Evolutionary conservation across 2,797 vertebrate genomes (phyloP).

Genomic region (Buphagus erythrorhynchus): DNA sequence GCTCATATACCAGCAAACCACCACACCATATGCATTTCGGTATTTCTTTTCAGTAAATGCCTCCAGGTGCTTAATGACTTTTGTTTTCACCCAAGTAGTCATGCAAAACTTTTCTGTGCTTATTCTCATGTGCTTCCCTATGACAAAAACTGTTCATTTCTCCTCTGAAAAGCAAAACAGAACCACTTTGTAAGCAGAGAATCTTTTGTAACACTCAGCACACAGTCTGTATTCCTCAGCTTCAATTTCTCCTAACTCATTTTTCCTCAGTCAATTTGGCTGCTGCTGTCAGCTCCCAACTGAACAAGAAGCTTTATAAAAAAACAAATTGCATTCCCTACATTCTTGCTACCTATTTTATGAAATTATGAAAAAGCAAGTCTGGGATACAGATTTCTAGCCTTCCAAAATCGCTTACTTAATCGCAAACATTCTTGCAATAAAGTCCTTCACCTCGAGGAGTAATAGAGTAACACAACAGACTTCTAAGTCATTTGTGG

Average conservation of each 20-base stretch:
- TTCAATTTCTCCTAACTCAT: slow-evolving; percentile 13
- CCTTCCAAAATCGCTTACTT: neutral
- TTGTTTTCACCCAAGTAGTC: neutral
- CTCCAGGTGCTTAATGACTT: slow-evolving; percentile 26
- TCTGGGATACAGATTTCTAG: neutral
- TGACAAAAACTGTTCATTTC: neutral
- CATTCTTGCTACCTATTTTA: neutral
- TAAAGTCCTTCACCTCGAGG: neutral
- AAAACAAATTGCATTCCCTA: slow-evolving; percentile 12
- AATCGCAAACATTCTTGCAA: neutral
- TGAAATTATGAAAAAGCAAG: slow-evolving; percentile 33
- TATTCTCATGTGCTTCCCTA: slow-evolving; percentile 3
- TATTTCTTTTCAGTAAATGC: neutral
- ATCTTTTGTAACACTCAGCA: neutral
- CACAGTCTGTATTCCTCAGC: neutral
- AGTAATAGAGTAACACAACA: neutral
- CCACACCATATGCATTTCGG: neutral
- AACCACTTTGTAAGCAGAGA: neutral
- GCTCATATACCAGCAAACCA: neutral
- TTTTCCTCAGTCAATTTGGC: slow-evolving; percentile 39
- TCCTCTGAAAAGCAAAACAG: neutral
- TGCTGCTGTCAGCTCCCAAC: slow-evolving; percentile 13
- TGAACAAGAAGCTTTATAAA: neutral
- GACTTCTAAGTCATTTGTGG: neutral
- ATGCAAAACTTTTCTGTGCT: neutral